Percentiles rank a stretch among this genome's conserved stretches.
phyloP scores from a whole-genome alignment of 92 coral and sea anemone genomes.

The Zoanthus sociatus region DNA sequence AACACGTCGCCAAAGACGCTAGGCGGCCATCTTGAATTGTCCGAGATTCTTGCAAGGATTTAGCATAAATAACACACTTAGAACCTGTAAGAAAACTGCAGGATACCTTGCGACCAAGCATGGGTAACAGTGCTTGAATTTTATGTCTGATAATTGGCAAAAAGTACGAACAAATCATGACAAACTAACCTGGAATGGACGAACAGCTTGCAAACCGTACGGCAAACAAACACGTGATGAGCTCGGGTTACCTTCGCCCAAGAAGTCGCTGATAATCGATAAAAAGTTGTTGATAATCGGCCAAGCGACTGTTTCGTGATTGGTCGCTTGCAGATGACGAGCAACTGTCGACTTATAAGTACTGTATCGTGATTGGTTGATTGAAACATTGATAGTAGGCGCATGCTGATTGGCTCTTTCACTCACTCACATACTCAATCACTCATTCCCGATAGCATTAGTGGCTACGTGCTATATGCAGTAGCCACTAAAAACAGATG shows the following conservation, averaged over 20 bases:
- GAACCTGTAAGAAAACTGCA: constrained; percentile 5
- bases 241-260: constrained; percentile 9
- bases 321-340: not conserved
- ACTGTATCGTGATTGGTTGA: too few species aligned
- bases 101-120: constrained; percentile 6
- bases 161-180: constrained; percentile 8
- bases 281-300: not conserved
- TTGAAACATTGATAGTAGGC: too few species aligned
- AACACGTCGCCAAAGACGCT: constrained; percentile 7
- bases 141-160: not conserved
- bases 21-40: constrained; percentile 7
- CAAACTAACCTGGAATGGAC: constrained; percentile 6
- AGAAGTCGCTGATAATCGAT: not conserved
- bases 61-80: not conserved
- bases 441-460: too few species aligned
- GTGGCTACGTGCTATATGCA: too few species aligned
- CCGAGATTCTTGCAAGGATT: not conserved
- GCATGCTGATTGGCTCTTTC: too few species aligned
- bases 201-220: constrained; percentile 9
- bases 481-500: too few species aligned
- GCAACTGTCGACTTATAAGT: too few species aligned
- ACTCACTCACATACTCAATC: not conserved
- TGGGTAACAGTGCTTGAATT: constrained; percentile 7
- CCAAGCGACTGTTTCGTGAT: not conserved
- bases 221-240: constrained; percentile 5